phyloP scores from a whole-genome alignment of 2,113 vertebrate species.

The Equus quagga region DNA sequence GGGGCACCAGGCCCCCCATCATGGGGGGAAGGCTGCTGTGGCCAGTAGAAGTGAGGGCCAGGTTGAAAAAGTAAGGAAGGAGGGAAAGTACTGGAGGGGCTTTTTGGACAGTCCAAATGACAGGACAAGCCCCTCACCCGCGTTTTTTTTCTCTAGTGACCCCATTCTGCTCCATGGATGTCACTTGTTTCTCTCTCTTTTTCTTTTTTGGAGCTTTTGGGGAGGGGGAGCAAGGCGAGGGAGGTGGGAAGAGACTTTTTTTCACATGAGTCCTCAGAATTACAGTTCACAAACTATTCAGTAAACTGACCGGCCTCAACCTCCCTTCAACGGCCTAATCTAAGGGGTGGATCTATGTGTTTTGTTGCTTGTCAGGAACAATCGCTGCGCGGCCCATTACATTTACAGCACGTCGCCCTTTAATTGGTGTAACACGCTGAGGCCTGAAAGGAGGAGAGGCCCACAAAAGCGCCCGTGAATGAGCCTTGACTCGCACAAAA shows the following conservation, averaged over 20 bases:
- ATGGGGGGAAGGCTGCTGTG: not conserved
- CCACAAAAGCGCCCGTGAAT: slow-evolving; percentile 92
- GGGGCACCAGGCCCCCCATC: not conserved
- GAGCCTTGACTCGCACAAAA: slow-evolving; percentile 95
- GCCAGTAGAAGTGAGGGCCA: not conserved
- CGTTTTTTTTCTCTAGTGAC: slow-evolving; percentile 67
- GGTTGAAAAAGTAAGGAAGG: not conserved
- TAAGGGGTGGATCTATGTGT: slow-evolving; percentile 99
- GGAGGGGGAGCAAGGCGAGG: slow-evolving; percentile 47
- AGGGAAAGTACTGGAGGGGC: not conserved
- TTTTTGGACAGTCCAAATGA: slow-evolving; percentile 13
- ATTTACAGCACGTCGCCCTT: slow-evolving; percentile 99
- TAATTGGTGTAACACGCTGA: slow-evolving; percentile 98
- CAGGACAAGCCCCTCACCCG: slow-evolving; percentile 45
- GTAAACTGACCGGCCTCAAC: slow-evolving; percentile 95
- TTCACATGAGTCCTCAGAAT: slow-evolving; percentile 92
- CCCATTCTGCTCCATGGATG: slow-evolving; percentile 70
- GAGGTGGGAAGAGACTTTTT: slow-evolving; percentile 83
- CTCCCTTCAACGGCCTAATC: slow-evolving; percentile 98
- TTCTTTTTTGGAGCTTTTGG: slow-evolving; percentile 32
- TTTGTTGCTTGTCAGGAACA: slow-evolving; percentile 99
- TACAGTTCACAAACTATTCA: slow-evolving; percentile 95
- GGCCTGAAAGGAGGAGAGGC: slow-evolving; percentile 94
- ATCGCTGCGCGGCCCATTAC: slow-evolving; percentile 98
- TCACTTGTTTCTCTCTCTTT: slow-evolving; percentile 37